A percentile compares a stretch with the other conserved stretches of the same genome.
phyloP scores from a whole-genome alignment of 2,888 invertebrate species.

The Uloborus plumipes region DNA sequence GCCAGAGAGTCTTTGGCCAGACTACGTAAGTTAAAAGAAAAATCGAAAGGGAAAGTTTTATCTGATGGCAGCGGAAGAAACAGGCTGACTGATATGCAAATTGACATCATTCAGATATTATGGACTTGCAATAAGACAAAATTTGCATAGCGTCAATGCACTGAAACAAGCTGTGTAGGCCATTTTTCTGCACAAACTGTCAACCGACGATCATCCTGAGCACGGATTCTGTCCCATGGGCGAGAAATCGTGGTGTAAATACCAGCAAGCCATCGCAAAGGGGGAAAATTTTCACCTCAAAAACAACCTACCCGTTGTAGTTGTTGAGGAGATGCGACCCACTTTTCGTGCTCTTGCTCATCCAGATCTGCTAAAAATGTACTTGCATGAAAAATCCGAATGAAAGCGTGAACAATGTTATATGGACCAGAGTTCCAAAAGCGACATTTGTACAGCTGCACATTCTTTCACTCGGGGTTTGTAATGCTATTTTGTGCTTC shows the following conservation, averaged over 20 bases:
- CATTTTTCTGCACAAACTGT: neutral
- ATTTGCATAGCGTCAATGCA: neutral
- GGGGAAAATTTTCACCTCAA: too few species aligned
- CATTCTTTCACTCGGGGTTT: too few species aligned
- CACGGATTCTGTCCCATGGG: constrained; percentile 15
- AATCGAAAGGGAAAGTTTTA: neutral
- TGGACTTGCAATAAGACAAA: constrained; percentile 11
- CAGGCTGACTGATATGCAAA: neutral
- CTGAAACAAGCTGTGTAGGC: too few species aligned
- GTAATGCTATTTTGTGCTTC: too few species aligned
- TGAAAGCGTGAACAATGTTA: constrained; percentile 2
- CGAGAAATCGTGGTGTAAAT: neutral
- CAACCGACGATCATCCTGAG: too few species aligned
- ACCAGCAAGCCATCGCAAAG: too few species aligned
- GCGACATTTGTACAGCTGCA: too few species aligned
- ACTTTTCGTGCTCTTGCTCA: neutral
- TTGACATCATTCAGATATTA: constrained; percentile 7
- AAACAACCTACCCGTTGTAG: too few species aligned
- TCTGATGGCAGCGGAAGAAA: constrained; percentile 8
- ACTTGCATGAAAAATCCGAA: constrained; percentile 15
- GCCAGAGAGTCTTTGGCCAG: too few species aligned
- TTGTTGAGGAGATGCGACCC: too few species aligned
- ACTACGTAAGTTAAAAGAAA: too few species aligned
- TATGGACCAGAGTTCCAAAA: too few species aligned
- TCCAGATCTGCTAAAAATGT: neutral